phyloP scores from a whole-genome alignment of 2,888 invertebrate species.

The Neoscelio sp. region DNA sequence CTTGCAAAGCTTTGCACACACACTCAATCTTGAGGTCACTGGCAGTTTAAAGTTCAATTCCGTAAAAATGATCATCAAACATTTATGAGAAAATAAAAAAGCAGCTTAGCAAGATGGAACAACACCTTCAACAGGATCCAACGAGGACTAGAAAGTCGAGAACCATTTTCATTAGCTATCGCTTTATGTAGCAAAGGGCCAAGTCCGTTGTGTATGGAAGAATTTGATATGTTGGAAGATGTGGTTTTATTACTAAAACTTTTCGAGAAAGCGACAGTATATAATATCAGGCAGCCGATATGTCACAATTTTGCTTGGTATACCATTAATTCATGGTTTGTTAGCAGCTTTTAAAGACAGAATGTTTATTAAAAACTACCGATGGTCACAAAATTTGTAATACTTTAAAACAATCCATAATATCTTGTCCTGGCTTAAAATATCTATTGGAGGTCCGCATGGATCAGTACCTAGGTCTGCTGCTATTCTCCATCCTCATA shows the following conservation, averaged over 20 bases:
- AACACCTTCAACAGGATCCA: neutral
- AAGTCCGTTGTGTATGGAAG: neutral
- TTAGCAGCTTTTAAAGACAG: neutral
- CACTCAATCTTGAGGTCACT: slow-evolving; percentile 1
- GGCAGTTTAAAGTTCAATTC: neutral
- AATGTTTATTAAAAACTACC: neutral
- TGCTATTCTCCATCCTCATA: no score
- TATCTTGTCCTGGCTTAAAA: no score
- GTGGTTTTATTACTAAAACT: slow-evolving; percentile 8
- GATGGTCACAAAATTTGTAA: neutral
- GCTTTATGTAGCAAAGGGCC: slow-evolving; percentile 6
- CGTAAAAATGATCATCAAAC: neutral
- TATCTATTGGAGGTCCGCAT: no score
- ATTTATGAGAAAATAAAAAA: neutral
- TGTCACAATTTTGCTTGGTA: slow-evolving; percentile 5
- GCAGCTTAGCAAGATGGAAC: neutral
- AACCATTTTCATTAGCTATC: slow-evolving; percentile 13
- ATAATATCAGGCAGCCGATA: slow-evolving; percentile 30
- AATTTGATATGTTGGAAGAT: slow-evolving; percentile 17
- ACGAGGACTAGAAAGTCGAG: slow-evolving; percentile 9
- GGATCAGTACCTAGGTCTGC: no score
- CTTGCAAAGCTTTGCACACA: slow-evolving; percentile 14
- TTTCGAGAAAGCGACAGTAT: slow-evolving; percentile 19
- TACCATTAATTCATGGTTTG: slow-evolving; percentile 22
- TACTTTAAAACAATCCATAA: no score